These are phyloP conservation scores for Ictalurus furcatus DNA, from an alignment of 2,113 vertebrate species.

Conservation along the genomic window DNA sequence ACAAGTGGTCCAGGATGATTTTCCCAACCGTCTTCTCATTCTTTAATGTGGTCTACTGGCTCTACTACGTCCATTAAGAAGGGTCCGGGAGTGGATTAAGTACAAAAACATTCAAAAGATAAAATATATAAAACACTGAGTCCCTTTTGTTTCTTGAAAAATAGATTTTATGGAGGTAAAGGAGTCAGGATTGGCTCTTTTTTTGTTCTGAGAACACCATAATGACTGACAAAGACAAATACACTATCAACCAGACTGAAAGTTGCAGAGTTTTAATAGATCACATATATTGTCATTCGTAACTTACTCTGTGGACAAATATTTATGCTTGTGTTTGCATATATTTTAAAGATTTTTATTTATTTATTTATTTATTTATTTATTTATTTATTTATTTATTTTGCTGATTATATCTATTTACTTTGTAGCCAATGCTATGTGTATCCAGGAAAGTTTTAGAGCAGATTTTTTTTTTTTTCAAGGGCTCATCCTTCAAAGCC, in stretches of 20 bases:
- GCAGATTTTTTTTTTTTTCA: constrained; percentile 70
- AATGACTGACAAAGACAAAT: constrained; percentile 76
- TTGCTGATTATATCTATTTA: constrained; percentile 75
- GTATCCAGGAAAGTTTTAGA: constrained; percentile 76
- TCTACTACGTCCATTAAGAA: constrained; percentile 98
- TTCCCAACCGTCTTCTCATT: constrained; percentile 99
- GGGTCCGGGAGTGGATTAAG: constrained; percentile 63
- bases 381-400: constrained; percentile 72
- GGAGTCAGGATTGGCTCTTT: constrained; percentile 70
- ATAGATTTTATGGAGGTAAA: constrained; percentile 57
- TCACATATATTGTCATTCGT: constrained; percentile 79
- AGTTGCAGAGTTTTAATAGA: constrained; percentile 76
- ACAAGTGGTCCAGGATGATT: constrained; percentile 98
- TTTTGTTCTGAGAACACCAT: constrained; percentile 69
- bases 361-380: constrained; percentile 70
- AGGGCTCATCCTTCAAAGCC: constrained; percentile 75
- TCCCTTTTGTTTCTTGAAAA: constrained; percentile 60
- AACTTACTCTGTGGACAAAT: constrained; percentile 79
- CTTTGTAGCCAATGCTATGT: constrained; percentile 74
- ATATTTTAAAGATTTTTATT: constrained; percentile 75
- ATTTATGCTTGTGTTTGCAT: constrained; percentile 82
- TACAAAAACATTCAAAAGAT: constrained; percentile 48
- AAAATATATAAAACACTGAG: constrained; percentile 62
- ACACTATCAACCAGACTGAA: constrained; percentile 85
- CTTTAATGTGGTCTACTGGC: constrained; percentile 99